Evolutionary conservation across 2,797 vertebrate genomes (phyloP), one percentile per base, ranked within the genome.

Genomic region (Ficedula albicollis): DNA sequence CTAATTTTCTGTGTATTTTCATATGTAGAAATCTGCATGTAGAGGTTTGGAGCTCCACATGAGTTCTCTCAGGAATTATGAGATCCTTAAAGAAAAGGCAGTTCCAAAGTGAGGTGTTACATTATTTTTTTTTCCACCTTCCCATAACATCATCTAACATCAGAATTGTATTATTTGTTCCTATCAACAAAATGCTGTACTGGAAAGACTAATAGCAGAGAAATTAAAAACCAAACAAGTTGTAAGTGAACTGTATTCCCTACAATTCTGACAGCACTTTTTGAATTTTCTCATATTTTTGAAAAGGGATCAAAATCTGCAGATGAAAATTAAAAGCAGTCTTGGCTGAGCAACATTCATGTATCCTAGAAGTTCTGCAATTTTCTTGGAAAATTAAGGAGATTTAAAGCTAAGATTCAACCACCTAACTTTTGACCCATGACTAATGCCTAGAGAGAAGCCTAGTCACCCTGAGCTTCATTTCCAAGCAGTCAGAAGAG

Each of bases 361-460:
- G 8, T 48, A 34, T 83, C 58, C 82, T 93, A 52, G 78, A 90
- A 89, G 66, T 87, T 89, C 82, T 72, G n/a, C 48, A 67, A 14
- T 83, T 91, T 89, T 79, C 52, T 85, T 87, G 39, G 55, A 87
- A 94, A 92, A 89, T 80, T 38, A 75, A 52, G 68, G 29, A 80
- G 39, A n/a, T 59, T 81, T 83, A 74, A 89, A 76, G 30, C 86
- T 84, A 46, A 74, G 38, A 67, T 87, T 89, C 68, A 89, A 26
- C 52, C 20, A 54, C 72, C 64, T 76, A 91, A 77, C 73, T 95
- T 96, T 91, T 7, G 13, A 94, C 83, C 73, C 51, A n/a, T 94
- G 83, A 91, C 76, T 94, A 95, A 90, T 91, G 55, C 82, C 34
- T 80, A 58, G 82, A 89, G 93, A 92, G 79, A 75, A 94, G 58